These are phyloP conservation scores for Drosophila imparisetae DNA, from an alignment of 2,888 invertebrate species.

Conservation along the genomic window DNA sequence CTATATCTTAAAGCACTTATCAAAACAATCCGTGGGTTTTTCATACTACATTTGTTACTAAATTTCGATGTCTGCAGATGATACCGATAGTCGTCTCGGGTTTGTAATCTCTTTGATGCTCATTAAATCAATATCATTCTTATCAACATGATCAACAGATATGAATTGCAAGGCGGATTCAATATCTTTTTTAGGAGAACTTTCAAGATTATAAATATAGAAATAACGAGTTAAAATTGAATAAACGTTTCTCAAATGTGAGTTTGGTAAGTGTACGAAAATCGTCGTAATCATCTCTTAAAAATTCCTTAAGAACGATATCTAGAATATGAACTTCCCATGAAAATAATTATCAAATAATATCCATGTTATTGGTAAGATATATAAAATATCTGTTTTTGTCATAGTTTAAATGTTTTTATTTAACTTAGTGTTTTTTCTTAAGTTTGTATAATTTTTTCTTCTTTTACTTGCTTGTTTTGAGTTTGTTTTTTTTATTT, in stretches of 20 bases:
- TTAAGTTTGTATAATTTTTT: slow-evolving; percentile 36
- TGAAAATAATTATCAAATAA: not conserved
- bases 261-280: not conserved
- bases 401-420: slow-evolving; percentile 52
- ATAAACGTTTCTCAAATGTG: too few relatives aligned
- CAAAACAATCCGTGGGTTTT: not conserved
- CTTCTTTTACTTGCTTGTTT: slow-evolving; percentile 36
- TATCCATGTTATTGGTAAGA: not conserved
- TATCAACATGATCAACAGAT: too few relatives aligned
- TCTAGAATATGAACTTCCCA: not conserved
- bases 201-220: not conserved
- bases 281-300: not conserved
- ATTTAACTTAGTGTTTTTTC: slow-evolving; percentile 64
- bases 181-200: not conserved
- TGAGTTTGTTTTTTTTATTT: slow-evolving; percentile 14
- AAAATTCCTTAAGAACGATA: not conserved
- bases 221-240: too few relatives aligned
- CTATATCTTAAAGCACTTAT: not conserved
- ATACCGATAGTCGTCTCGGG: not conserved
- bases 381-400: not conserved
- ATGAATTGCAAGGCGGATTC: too few relatives aligned
- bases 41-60: not conserved
- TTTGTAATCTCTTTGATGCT: not conserved
- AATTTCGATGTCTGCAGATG: not conserved
- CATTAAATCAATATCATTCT: not conserved